Evolutionary conservation across 2,113 vertebrate genomes (phyloP).

Genomic region (Alethe castanea): DNA sequence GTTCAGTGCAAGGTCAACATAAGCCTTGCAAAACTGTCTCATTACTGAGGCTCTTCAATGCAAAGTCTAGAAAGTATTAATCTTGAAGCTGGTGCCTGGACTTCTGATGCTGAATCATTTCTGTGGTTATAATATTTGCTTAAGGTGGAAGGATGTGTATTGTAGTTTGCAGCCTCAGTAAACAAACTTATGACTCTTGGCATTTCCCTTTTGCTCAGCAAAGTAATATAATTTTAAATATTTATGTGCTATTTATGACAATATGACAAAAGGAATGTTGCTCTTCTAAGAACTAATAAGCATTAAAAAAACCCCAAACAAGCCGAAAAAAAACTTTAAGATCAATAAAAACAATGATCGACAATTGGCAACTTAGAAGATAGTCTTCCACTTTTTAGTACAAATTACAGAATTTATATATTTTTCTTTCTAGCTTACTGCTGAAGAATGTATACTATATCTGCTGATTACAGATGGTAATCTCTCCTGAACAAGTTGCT

Average conservation of each 20-base stretch:
- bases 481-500: neutral
- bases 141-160: neutral
- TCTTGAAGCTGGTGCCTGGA: neutral
- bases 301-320: accelerated
- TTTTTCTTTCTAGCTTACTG: neutral
- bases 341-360: neutral
- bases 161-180: neutral
- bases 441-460: neutral
- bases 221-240: neutral
- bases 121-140: neutral
- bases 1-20: neutral
- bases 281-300: neutral
- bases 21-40: neutral
- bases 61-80: neutral
- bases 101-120: neutral
- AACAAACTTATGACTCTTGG: neutral
- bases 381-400: neutral
- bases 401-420: neutral
- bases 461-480: neutral
- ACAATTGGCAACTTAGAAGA: neutral
- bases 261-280: neutral
- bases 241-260: neutral
- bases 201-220: neutral
- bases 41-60: neutral
- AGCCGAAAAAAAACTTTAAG: neutral